Percentiles rank a stretch among this genome's conserved stretches.
Evolutionary conservation across 2,888 invertebrate genomes (phyloP).

Genomic region (Limnephilus marmoratus): DNA sequence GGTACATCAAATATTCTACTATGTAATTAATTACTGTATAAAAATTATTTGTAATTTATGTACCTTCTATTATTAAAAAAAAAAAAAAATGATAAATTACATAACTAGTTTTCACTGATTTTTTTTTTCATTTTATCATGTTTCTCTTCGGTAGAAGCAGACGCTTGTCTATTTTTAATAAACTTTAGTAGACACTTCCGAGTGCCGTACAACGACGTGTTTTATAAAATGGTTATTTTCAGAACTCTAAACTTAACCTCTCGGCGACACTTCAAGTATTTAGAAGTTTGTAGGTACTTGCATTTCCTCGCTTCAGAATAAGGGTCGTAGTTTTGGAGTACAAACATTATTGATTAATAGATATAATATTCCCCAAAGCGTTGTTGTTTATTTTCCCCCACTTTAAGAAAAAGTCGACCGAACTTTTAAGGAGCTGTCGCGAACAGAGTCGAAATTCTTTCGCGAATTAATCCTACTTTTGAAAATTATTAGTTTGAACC

Average conservation of each 20-base stretch:
- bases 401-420: not conserved
- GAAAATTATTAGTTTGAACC: not conserved
- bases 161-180: too few species aligned
- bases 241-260: not conserved
- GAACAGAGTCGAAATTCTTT: not conserved
- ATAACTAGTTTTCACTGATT: too few species aligned
- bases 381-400: not conserved
- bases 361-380: not conserved
- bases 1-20: too few species aligned
- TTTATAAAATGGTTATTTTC: not conserved
- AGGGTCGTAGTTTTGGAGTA: not conserved
- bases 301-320: not conserved
- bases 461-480: not conserved
- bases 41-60: too few species aligned
- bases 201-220: too few species aligned
- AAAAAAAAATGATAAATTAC: too few species aligned
- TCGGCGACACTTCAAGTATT: not conserved
- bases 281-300: not conserved
- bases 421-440: not conserved
- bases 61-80: too few species aligned
- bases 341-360: not conserved
- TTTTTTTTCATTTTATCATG: too few species aligned
- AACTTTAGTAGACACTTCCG: not conserved
- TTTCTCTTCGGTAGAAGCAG: too few species aligned
- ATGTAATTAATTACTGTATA: too few species aligned